phyloP scores from a whole-genome alignment of 1,140 invertebrate genomes.

The Cydia amplana region DNA sequence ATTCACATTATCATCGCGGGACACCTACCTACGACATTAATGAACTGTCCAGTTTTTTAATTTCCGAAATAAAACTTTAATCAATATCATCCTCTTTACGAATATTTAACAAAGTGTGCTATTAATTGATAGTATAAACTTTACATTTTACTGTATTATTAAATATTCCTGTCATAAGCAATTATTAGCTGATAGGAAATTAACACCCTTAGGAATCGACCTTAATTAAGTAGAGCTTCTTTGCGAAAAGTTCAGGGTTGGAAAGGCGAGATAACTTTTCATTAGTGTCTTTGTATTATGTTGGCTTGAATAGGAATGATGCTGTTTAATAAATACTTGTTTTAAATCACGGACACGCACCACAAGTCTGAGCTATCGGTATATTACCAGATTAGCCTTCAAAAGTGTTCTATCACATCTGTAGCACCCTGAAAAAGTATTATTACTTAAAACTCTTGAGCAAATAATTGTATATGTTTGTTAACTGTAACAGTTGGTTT shows the following conservation, averaged over 20 bases:
- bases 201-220: neutral
- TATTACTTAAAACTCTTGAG: neutral
- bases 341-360: too few relatives aligned
- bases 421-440: too few relatives aligned
- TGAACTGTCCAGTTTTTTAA: too few relatives aligned
- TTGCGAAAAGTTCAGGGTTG: neutral
- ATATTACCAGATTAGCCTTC: too few relatives aligned
- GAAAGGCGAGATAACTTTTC: neutral
- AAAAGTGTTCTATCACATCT: too few relatives aligned
- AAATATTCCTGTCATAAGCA: neutral
- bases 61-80: too few relatives aligned
- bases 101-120: too few relatives aligned
- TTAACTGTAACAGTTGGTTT: neutral
- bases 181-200: neutral
- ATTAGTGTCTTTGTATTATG: neutral
- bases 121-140: neutral
- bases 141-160: neutral
- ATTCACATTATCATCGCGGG: neutral
- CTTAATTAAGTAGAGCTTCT: slow-evolving; percentile 1
- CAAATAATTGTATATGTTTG: slow-evolving; percentile 46
- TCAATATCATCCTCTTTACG: too few relatives aligned
- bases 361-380: too few relatives aligned
- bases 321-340: neutral
- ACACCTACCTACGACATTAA: neutral
- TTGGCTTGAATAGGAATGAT: neutral